These are phyloP conservation scores for Malurus cyaneus DNA, from an alignment of 2,113 vertebrate species.

Conservation along the genomic window DNA sequence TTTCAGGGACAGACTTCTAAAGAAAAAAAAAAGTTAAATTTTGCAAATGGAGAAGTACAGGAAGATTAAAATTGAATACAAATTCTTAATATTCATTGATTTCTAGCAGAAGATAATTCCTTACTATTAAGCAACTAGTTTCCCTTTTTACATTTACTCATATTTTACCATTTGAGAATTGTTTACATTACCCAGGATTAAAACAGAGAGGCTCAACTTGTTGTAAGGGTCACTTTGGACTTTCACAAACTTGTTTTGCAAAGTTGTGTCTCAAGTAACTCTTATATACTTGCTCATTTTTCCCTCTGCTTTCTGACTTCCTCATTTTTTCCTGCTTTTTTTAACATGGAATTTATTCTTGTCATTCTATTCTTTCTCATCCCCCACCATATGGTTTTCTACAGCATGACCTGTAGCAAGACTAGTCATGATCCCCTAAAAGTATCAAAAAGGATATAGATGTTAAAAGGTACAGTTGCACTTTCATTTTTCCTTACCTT, in stretches of 20 bases:
- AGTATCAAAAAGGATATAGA: not conserved
- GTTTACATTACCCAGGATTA: not conserved
- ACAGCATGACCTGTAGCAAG: not conserved
- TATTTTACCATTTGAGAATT: not conserved
- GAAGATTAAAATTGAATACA: not conserved
- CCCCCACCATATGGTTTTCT: not conserved
- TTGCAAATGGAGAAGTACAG: not conserved
- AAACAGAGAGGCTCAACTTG: not conserved
- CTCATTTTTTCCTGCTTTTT: not conserved
- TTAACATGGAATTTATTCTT: not conserved
- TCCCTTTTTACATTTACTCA: not conserved
- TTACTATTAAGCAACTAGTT: not conserved
- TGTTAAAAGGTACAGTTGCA: not conserved
- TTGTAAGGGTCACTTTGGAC: not conserved
- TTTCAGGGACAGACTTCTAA: not conserved
- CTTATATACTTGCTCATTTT: not conserved
- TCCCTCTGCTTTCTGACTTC: not conserved
- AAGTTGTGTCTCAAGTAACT: not conserved
- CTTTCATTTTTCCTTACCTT: not conserved
- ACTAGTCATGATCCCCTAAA: not conserved
- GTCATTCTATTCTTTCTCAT: too few species aligned
- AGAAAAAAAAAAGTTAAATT: not conserved
- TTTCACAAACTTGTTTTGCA: not conserved
- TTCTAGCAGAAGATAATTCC: not conserved
- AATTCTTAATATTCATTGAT: not conserved